Conservation (phyloP, 2,113 vertebrate genomes). For the Forbesichthys agassizii region DNA sequence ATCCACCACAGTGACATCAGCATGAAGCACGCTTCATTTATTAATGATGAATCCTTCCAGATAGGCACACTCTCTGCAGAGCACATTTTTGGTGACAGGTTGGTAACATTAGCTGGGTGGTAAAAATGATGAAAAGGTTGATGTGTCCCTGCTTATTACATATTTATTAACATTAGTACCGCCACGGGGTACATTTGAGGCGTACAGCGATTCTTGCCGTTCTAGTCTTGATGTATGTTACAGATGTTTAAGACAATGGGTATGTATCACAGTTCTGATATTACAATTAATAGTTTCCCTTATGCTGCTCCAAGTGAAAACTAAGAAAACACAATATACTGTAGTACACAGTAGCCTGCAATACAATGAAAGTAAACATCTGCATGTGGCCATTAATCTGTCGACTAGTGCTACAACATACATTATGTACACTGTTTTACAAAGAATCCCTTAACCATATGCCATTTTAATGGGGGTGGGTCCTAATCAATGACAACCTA, state of each 20-base stretch:
- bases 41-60: slow-evolving; percentile 25
- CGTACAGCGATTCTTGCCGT: no score
- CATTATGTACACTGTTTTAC: neutral
- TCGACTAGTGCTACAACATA: neutral
- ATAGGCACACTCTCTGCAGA: slow-evolving; percentile 26
- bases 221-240: no score
- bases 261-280: slow-evolving; percentile 18
- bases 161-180: no score
- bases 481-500: no score
- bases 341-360: neutral
- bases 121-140: slow-evolving; percentile 4
- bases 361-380: neutral
- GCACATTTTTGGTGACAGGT: slow-evolving; percentile 26
- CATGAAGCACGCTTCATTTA: slow-evolving; percentile 29
- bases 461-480: neutral
- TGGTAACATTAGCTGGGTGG: slow-evolving; percentile 14
- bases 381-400: neutral
- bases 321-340: neutral
- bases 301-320: neutral
- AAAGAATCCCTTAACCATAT: neutral
- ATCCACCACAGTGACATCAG: slow-evolving; percentile 2
- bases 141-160: neutral
- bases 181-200: no score
- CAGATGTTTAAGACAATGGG: slow-evolving; percentile 2
- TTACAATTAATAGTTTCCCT: neutral